A percentile compares a stretch with the other conserved stretches of the same genome.
These are phyloP conservation scores for Ametastegia equiseti DNA, from an alignment of 2,888 invertebrate genomes.

Conservation along the genomic window DNA sequence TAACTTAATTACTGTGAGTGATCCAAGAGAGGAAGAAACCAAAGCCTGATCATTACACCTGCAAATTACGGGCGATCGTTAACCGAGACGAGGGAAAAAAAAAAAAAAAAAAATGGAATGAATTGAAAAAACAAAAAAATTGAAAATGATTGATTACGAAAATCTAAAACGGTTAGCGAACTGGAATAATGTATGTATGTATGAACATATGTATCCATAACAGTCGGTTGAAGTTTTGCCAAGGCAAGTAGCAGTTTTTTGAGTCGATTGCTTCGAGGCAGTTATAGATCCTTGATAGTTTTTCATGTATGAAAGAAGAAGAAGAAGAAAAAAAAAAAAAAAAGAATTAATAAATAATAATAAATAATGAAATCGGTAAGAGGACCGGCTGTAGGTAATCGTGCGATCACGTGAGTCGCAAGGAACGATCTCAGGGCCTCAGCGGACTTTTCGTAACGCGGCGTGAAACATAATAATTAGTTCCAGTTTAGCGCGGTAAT, in stretches of 20 bases:
- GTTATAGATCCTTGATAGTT: too few species aligned
- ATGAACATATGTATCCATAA: not conserved
- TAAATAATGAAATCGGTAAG: not conserved
- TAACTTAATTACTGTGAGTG: not conserved
- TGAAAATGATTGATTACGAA: conserved; percentile 30
- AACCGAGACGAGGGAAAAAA: not conserved
- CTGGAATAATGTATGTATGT: not conserved
- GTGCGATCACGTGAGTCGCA: not conserved
- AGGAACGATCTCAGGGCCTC: conserved; percentile 28
- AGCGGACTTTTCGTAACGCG: conserved; percentile 59
- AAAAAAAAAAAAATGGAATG: too few species aligned
- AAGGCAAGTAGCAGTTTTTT: too few species aligned
- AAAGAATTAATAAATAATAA: too few species aligned
- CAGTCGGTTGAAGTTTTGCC: too few species aligned
- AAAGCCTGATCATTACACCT: conserved; percentile 1
- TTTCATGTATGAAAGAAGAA: not conserved
- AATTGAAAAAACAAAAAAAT: not conserved
- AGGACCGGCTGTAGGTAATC: conserved; percentile 23
- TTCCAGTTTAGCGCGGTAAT: conserved; percentile 65
- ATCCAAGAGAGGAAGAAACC: not conserved
- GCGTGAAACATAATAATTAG: conserved; percentile 66
- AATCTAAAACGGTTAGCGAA: not conserved
- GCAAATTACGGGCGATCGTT: conserved; percentile 27
- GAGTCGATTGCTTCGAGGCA: too few species aligned
- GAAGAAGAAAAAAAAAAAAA: not conserved